Conservation (phyloP, 2,113 vertebrate species). For the Misgurnus mizolepis region DNA sequence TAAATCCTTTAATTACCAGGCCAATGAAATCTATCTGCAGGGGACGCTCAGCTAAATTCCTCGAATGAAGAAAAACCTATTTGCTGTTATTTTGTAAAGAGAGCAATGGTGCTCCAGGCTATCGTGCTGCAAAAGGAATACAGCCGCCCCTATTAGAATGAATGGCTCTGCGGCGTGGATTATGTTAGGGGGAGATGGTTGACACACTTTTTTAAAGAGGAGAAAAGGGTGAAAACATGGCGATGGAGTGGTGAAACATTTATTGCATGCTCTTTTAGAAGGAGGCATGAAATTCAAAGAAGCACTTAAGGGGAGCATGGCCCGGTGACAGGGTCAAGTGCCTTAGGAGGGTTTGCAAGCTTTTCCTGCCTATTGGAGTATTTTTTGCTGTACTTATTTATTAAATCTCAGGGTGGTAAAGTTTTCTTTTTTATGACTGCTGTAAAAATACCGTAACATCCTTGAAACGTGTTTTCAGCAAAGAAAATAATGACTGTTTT, state of each 20-base stretch:
- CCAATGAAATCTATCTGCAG: constrained; percentile 55
- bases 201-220: constrained; percentile 37
- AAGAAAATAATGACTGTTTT: neutral
- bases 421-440: neutral
- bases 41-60: constrained; percentile 60
- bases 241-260: neutral
- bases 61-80: constrained; percentile 55
- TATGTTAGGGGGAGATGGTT: constrained; percentile 12
- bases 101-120: constrained; percentile 51
- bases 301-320: constrained; percentile 3
- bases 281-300: neutral
- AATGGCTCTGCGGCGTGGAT: constrained; percentile 12
- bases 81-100: constrained; percentile 54
- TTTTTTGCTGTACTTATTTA: neutral
- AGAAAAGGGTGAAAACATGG: constrained; percentile 4
- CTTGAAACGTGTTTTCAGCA: neutral
- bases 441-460: neutral
- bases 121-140: constrained; percentile 44
- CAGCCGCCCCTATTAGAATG: constrained; percentile 25
- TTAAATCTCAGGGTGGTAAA: neutral
- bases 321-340: neutral
- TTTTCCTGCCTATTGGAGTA: neutral
- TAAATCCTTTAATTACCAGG: constrained; percentile 71
- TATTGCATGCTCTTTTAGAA: neutral
- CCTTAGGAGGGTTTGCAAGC: neutral